These are phyloP conservation scores for Bovichtus diacanthus DNA, from an alignment of 2,797 vertebrate species.

Conservation along the genomic window DNA sequence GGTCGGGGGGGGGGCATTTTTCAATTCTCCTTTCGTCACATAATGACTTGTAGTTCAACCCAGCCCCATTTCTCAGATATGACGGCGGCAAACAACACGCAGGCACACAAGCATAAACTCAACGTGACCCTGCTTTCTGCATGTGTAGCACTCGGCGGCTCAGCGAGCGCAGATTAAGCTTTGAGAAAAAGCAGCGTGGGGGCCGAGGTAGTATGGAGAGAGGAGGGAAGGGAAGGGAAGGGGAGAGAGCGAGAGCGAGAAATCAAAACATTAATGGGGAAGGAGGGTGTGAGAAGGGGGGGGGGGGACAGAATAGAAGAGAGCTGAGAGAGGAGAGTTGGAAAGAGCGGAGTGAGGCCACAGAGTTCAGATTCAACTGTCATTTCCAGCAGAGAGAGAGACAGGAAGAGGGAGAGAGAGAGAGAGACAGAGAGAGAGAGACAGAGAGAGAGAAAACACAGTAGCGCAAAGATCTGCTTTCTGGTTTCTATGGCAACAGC, in stretches of 20 bases:
- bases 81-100: conserved; percentile 40
- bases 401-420: conserved; percentile 32
- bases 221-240: conserved; percentile 8
- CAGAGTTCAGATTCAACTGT: no score
- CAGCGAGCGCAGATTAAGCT: conserved; percentile 69
- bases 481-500: conserved; percentile 92
- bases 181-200: conserved; percentile 51
- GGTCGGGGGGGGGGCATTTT: conserved; percentile 14
- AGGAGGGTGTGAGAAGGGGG: conserved; percentile 17
- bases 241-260: conserved; percentile 11
- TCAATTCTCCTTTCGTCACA: conserved; percentile 28
- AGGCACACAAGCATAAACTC: conserved; percentile 73
- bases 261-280: conserved; percentile 25
- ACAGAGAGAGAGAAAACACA: conserved; percentile 31
- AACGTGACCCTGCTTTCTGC: conserved; percentile 72
- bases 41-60: conserved; percentile 46
- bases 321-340: conserved; percentile 14
- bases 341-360: no score
- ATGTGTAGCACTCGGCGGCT: conserved; percentile 67
- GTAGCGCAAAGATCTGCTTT: conserved; percentile 87
- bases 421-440: conserved; percentile 20
- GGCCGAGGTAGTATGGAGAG: conserved; percentile 25
- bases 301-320: not conserved
- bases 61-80: conserved; percentile 39
- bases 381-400: conserved; percentile 5